Conservation (phyloP, 2,113 vertebrate genomes). For the Chascanopsetta lugubris region DNA sequence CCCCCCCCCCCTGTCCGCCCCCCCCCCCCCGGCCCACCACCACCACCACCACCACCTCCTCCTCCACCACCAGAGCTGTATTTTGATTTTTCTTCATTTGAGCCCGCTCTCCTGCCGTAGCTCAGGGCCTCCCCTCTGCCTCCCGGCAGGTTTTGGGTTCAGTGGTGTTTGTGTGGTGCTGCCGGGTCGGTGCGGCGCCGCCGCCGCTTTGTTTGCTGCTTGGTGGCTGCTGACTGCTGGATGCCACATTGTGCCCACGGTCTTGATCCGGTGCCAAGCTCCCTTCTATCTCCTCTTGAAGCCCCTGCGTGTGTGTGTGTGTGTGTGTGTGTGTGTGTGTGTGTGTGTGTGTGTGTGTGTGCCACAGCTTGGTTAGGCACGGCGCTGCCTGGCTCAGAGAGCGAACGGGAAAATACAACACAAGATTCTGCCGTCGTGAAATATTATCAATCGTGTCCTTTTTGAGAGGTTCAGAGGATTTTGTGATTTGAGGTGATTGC, state of each 20-base stretch:
- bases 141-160: slow-evolving; percentile 4
- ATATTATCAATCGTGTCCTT: not conserved
- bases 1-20: too few relatives aligned
- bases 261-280: slow-evolving; percentile 76
- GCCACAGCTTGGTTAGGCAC: slow-evolving; percentile 54
- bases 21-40: too few relatives aligned
- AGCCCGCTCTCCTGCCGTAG: slow-evolving; percentile 18
- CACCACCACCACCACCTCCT: too few relatives aligned
- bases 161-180: slow-evolving; percentile 18
- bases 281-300: slow-evolving; percentile 54
- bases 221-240: slow-evolving; percentile 47
- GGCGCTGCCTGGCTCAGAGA: slow-evolving; percentile 24
- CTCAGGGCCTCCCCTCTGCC: slow-evolving; percentile 41
- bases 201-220: slow-evolving; percentile 58
- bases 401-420: slow-evolving; percentile 22
- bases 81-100: slow-evolving; percentile 15
- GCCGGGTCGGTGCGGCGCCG: slow-evolving; percentile 48
- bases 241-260: slow-evolving; percentile 68
- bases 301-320: slow-evolving; percentile 39
- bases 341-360: too few relatives aligned
- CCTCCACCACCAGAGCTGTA: not conserved
- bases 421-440: too few relatives aligned
- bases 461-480: too few relatives aligned
- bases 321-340: slow-evolving; percentile 6
- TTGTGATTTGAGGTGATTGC: too few relatives aligned